phyloP scores from a whole-genome alignment of 2,888 invertebrate genomes.

The Laspeyria flexula region DNA sequence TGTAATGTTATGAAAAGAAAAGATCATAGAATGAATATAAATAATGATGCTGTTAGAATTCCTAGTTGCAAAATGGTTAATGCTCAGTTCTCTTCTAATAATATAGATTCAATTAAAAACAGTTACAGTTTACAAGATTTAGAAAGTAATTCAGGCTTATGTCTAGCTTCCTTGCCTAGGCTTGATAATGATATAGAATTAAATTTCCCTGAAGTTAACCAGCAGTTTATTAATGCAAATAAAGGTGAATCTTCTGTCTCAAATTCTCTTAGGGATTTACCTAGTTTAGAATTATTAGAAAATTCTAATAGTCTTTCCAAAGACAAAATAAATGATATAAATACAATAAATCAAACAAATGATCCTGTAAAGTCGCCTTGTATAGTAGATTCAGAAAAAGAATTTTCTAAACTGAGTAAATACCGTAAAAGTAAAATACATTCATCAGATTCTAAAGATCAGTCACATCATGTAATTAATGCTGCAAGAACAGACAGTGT shows the following conservation, averaged over 20 bases:
- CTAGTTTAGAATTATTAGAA: slow-evolving; percentile 49
- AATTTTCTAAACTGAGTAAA: slow-evolving; percentile 71
- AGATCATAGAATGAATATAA: slow-evolving; percentile 40
- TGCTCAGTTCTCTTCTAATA: slow-evolving; percentile 60
- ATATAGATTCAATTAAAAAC: slow-evolving; percentile 59
- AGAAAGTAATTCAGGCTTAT: slow-evolving; percentile 76
- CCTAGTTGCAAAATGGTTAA: slow-evolving; percentile 75
- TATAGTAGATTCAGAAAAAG: slow-evolving; percentile 56
- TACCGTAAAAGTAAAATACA: slow-evolving; percentile 67
- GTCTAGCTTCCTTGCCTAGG: slow-evolving; percentile 76
- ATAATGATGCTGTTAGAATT: slow-evolving; percentile 52
- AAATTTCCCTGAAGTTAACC: slow-evolving; percentile 81
- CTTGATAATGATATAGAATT: slow-evolving; percentile 81
- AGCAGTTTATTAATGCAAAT: slow-evolving; percentile 81
- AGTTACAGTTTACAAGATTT: slow-evolving; percentile 76
- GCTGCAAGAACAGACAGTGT: slow-evolving; percentile 75
- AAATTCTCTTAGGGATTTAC: slow-evolving; percentile 50
- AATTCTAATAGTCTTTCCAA: slow-evolving; percentile 32
- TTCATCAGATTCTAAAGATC: slow-evolving; percentile 41
- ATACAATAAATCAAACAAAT: slow-evolving; percentile 22
- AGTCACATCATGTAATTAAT: slow-evolving; percentile 34
- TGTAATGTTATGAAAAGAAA: slow-evolving; percentile 51
- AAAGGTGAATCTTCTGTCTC: slow-evolving; percentile 58
- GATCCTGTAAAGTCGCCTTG: slow-evolving; percentile 38
- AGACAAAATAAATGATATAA: slow-evolving; percentile 25